Percentiles rank a stretch among this genome's conserved stretches.
Conservation (phyloP, 1,140 invertebrate species). For the Augochlora pura region DNA sequence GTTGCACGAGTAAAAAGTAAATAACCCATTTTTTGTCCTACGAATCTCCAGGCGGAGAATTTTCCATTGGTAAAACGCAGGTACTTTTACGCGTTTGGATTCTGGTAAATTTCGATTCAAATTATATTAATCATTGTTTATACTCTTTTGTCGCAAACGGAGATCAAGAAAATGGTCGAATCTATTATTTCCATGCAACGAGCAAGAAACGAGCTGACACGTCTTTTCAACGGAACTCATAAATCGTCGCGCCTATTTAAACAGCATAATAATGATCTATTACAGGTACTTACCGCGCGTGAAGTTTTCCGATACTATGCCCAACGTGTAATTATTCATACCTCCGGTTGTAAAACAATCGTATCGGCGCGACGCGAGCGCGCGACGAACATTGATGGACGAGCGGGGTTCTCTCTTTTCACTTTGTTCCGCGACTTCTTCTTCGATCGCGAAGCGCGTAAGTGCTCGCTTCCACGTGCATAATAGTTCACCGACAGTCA, state of each 20-base stretch:
- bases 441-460: background rate
- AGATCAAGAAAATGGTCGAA: too few relatives aligned
- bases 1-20: too few relatives aligned
- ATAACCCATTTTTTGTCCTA: too few relatives aligned
- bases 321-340: background rate
- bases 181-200: too few relatives aligned
- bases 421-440: background rate
- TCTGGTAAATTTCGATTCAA: too few relatives aligned
- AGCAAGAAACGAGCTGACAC: too few relatives aligned
- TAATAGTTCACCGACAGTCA: background rate
- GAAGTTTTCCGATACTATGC: background rate
- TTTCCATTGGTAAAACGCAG: too few relatives aligned
- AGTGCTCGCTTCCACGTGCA: background rate
- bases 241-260: background rate
- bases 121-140: too few relatives aligned
- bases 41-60: too few relatives aligned
- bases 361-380: background rate
- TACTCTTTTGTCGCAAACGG: too few relatives aligned
- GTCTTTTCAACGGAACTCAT: too few relatives aligned
- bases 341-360: background rate
- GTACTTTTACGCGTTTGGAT: too few relatives aligned
- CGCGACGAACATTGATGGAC: background rate
- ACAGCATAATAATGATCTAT: background rate
- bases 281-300: background rate
- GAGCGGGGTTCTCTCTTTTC: background rate